phyloP scores from a whole-genome alignment of 2,113 vertebrate genomes.

The Hemiprocne comata region DNA sequence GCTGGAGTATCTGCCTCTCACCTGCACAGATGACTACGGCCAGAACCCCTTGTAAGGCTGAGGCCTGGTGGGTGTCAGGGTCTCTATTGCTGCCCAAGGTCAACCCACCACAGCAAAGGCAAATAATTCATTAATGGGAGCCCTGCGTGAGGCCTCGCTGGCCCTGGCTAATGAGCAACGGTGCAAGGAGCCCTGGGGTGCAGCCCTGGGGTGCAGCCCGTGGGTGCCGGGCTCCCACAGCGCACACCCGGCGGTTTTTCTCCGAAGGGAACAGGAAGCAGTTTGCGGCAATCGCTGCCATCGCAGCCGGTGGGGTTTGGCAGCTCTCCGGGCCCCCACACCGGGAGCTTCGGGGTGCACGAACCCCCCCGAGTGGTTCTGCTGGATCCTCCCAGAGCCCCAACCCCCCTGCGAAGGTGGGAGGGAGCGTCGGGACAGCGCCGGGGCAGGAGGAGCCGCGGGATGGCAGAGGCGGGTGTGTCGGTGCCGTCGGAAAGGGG shows the following conservation, averaged over 20 bases:
- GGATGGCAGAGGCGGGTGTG: not conserved
- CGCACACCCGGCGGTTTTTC: not conserved
- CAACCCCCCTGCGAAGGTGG: fast-evolving
- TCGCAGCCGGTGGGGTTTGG: not conserved
- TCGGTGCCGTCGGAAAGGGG: not conserved
- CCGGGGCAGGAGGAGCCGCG: fast-evolving
- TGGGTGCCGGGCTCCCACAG: fast-evolving
- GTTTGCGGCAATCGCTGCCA: not conserved
- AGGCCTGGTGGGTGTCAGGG: not conserved
- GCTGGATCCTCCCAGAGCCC: not conserved
- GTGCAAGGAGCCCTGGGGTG: fast-evolving
- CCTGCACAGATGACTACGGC: too few relatives aligned
- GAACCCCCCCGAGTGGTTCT: fast-evolving
- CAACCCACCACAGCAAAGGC: fast-evolving
- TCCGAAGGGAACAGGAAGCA: constrained; percentile 43
- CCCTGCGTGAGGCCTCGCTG: not conserved
- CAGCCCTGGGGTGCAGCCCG: fast-evolving
- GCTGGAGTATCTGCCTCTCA: not conserved
- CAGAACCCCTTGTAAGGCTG: too few relatives aligned
- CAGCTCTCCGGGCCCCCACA: fast-evolving
- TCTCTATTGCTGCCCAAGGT: not conserved
- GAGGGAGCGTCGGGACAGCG: fast-evolving
- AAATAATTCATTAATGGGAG: fast-evolving
- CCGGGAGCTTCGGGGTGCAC: fast-evolving
- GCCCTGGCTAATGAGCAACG: fast-evolving